Evolutionary conservation across 2,888 invertebrate species (phyloP).

Genomic region (Trachelus tabidus): DNA sequence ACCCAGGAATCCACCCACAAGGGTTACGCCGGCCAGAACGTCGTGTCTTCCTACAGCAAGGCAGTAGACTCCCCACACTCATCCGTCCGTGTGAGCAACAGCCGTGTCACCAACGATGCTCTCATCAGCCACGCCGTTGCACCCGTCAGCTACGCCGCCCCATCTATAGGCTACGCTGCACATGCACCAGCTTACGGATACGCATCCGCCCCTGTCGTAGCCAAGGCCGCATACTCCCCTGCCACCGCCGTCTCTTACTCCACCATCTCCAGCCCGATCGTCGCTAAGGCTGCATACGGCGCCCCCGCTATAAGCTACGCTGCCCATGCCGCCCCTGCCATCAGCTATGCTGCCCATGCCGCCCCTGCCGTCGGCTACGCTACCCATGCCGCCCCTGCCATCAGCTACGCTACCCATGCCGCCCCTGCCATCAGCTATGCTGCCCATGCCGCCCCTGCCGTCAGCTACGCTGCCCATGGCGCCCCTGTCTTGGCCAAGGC

Average conservation of each 20-base stretch:
- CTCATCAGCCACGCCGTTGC: constrained; percentile 25
- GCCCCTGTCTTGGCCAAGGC: constrained; percentile 27
- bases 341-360: constrained; percentile 23
- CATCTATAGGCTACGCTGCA: constrained; percentile 4
- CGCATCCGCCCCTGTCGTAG: constrained; percentile 15
- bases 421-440: neutral
- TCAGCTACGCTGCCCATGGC: constrained; percentile 24
- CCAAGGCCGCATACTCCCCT: constrained; percentile 13
- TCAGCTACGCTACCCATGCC: constrained; percentile 22
- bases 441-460: constrained; percentile 20
- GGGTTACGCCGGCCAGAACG: constrained; percentile 53
- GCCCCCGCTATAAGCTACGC: constrained; percentile 14
- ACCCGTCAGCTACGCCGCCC: constrained; percentile 16
- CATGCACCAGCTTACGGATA: constrained; percentile 9
- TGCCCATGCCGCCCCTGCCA: constrained; percentile 21
- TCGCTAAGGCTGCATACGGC: constrained; percentile 35
- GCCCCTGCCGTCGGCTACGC: constrained; percentile 34
- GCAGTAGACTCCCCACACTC: constrained; percentile 51
- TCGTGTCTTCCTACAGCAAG: constrained; percentile 47
- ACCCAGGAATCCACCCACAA: constrained; percentile 55
- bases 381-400: constrained; percentile 28
- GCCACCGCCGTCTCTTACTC: constrained; percentile 13
- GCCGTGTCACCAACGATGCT: constrained; percentile 47
- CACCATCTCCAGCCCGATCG: constrained; percentile 15
- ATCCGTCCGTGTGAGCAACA: constrained; percentile 49